Evolutionary conservation across 2,888 invertebrate genomes (phyloP).

Genomic region (Amphimallon solstitiale): DNA sequence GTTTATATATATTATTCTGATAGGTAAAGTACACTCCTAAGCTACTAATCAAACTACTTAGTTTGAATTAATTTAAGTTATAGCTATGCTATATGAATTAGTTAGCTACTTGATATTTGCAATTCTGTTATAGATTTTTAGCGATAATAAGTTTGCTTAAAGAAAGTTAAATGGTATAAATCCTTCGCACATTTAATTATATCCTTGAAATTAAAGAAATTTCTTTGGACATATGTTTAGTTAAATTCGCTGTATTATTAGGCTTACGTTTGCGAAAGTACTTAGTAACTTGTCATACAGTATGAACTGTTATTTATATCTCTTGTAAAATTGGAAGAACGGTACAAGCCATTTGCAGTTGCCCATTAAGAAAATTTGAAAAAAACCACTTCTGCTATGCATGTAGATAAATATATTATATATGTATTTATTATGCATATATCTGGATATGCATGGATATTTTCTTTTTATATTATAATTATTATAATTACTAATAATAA

Average conservation of each 20-base stretch:
- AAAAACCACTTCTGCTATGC: background rate
- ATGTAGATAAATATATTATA: background rate
- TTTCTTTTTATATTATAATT: too few species aligned
- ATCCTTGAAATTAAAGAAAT: conserved; percentile 10
- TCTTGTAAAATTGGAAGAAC: conserved; percentile 53
- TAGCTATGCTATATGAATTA: too few species aligned
- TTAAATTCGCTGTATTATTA: conserved; percentile 44
- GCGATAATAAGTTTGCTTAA: too few species aligned
- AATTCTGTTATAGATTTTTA: too few species aligned
- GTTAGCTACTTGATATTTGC: too few species aligned
- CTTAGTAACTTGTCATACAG: conserved; percentile 36
- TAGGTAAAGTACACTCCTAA: too few species aligned
- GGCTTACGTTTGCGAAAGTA: conserved; percentile 41
- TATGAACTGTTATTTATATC: conserved; percentile 31
- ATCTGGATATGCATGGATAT: background rate
- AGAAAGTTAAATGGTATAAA: too few species aligned
- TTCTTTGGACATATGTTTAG: conserved; percentile 41
- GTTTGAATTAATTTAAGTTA: too few species aligned
- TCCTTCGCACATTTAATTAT: conserved; percentile 11
- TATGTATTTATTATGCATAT: too few species aligned
- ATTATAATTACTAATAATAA: background rate
- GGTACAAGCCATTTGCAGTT: conserved; percentile 52
- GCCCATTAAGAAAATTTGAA: conserved; percentile 26
- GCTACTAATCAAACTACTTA: too few species aligned
- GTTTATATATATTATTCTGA: too few species aligned